Conservation (phyloP, 2,888 invertebrate genomes). For the Diaperis boleti region DNA sequence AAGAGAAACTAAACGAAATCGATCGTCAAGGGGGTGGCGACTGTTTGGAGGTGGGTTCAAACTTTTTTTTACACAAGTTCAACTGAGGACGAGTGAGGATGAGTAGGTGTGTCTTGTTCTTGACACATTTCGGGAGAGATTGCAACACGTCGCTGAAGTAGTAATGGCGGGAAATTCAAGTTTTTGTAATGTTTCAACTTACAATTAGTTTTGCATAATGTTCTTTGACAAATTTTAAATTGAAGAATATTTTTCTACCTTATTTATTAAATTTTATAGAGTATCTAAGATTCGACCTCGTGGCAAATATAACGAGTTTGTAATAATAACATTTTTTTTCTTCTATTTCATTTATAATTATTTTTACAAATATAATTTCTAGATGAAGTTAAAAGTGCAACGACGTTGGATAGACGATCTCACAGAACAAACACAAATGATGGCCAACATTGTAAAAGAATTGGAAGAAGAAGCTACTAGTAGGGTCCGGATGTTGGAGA, state of each 20-base stretch:
- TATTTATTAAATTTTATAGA: too few relatives aligned
- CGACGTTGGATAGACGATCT: constrained; percentile 77
- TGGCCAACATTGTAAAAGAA: constrained; percentile 76
- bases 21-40: constrained; percentile 68
- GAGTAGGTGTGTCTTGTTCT: constrained; percentile 30
- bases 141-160: not conserved
- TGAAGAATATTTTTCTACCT: too few relatives aligned
- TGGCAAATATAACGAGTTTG: too few relatives aligned
- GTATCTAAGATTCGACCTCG: too few relatives aligned
- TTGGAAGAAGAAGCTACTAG: constrained; percentile 75
- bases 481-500: constrained; percentile 70
- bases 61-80: constrained; percentile 23
- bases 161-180: constrained; percentile 5
- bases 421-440: constrained; percentile 76
- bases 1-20: constrained; percentile 71
- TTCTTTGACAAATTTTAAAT: too few relatives aligned
- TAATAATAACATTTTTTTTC: too few relatives aligned
- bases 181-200: constrained; percentile 43
- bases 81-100: not conserved
- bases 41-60: constrained; percentile 54
- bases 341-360: too few relatives aligned
- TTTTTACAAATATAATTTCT: too few relatives aligned
- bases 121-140: constrained; percentile 11
- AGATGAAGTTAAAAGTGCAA: constrained; percentile 76
- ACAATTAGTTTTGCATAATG: too few relatives aligned